Base-by-base conservation (phyloP, 2,888 invertebrate genomes). In the Carterocephalus palaemon region DNA sequence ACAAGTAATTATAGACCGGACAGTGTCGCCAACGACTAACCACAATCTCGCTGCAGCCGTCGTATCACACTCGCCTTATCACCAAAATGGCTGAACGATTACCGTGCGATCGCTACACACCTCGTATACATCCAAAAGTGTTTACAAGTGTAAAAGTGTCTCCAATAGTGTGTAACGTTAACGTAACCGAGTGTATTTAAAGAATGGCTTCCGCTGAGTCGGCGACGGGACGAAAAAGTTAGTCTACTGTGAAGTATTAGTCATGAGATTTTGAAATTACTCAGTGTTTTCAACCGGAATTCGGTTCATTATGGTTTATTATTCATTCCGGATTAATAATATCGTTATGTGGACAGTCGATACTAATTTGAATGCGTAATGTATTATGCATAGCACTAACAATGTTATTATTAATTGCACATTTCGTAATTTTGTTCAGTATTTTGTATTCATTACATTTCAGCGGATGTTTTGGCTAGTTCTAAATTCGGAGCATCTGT, bases 11-110 rank as follows among this genome's bases (percentile, higher is more conserved):
- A 81, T 78, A 77, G 71, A 67, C 63, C 61, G 64, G 63, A 52
- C 62, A 62, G 70, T 70, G 78, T 77, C 78, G 79, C 82, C 79
- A 82, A 75, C 75, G 65, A 58, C 62, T 62, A 55, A 55, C 58
- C 48, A 52, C 55, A 55, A 52, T 56, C 56, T 56, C 56, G 52
- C 56, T 47, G 24, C 62, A 64, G 59, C 51, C 49, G 52, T 67
- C 66, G 69, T 65, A 69, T 23, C 34, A 42, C 67, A 64, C 67
- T 55, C 65, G 70, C 67, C 72, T 85, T 85, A 85, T 85, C 85
- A 81, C 75, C 77, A 85, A 84, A 83, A 85, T 85, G 85, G 73
- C 75, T 68, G 66, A 66, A 64, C 75, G 81, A 82, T 84, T 80
- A 74, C 70, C 63, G 54, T 60, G 62, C 76, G 74, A 80, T 77